Evolutionary conservation across 2,113 vertebrate species (phyloP).

Genomic region (Phalacrocorax carbo): DNA sequence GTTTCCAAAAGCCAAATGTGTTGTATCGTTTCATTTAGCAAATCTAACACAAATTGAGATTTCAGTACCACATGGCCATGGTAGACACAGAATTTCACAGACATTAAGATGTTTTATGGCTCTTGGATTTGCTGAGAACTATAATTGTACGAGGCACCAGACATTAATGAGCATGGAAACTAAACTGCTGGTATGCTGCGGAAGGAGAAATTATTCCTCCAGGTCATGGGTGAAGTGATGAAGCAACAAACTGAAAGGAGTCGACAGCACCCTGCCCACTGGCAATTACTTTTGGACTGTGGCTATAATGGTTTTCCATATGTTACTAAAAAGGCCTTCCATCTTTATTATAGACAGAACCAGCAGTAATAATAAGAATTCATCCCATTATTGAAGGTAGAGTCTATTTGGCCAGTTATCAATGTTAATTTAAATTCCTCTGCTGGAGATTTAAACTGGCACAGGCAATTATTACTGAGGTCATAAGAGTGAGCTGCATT

Average conservation of each 20-base stretch:
- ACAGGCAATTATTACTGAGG: neutral
- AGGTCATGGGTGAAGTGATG: slow-evolving; percentile 7
- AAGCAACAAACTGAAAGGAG: slow-evolving; percentile 4
- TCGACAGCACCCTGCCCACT: neutral
- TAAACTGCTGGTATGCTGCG: neutral
- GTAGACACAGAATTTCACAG: neutral
- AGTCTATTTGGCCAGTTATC: slow-evolving; percentile 9
- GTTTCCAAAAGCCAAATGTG: neutral
- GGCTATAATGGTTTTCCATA: neutral
- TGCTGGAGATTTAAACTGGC: slow-evolving; percentile 14
- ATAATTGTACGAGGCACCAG: neutral
- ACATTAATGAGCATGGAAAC: neutral
- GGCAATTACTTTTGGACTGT: neutral
- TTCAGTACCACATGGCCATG: neutral
- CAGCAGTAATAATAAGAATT: neutral
- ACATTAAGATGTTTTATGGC: neutral
- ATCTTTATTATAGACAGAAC: neutral
- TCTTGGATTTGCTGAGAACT: neutral
- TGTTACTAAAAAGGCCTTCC: neutral
- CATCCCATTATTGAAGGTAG: neutral
- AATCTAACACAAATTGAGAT: neutral
- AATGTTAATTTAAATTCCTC: slow-evolving; percentile 10
- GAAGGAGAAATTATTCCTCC: slow-evolving; percentile 10
- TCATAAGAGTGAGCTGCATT: neutral
- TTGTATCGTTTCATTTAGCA: slow-evolving; percentile 4